phyloP scores from a whole-genome alignment of 1,140 invertebrate species.

The Meteorus sp. region DNA sequence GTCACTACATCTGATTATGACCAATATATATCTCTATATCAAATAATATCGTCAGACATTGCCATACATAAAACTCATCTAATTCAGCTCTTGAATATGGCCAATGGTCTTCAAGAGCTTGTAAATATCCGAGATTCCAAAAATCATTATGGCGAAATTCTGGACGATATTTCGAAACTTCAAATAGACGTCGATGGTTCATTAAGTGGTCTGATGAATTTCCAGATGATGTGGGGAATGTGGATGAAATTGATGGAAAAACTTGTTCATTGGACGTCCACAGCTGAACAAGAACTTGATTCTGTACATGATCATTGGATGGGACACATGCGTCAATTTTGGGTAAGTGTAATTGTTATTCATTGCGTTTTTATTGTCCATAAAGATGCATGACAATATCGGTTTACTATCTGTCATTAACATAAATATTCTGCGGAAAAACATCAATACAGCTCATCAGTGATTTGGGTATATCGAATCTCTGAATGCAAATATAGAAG shows the following conservation, averaged over 20 bases:
- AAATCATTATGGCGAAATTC: constrained; percentile 67
- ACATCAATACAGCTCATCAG: no score
- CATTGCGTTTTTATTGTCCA: not conserved
- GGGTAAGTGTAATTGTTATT: constrained; percentile 58
- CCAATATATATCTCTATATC: constrained; percentile 81
- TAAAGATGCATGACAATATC: no score
- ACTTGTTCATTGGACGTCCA: constrained; percentile 73
- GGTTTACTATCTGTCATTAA: no score
- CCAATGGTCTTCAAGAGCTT: constrained; percentile 72
- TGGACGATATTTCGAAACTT: constrained; percentile 70
- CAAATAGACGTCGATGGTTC: constrained; percentile 75
- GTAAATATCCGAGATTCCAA: constrained; percentile 74
- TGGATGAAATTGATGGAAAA: constrained; percentile 73
- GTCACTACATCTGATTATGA: constrained; percentile 80
- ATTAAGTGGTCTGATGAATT: constrained; percentile 68
- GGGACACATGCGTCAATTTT: constrained; percentile 76
- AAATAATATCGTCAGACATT: constrained; percentile 75
- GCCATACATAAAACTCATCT: constrained; percentile 76
- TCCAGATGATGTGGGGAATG: constrained; percentile 74
- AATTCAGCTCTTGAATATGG: constrained; percentile 70
- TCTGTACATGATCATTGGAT: constrained; percentile 60
- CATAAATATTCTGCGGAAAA: no score
- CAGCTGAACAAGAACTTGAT: constrained; percentile 68
- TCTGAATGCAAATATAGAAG: no score
- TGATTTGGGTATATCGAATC: constrained; percentile 22